Percentiles rank a stretch among this genome's conserved stretches.
phyloP scores from a whole-genome alignment of 2,888 invertebrate genomes.

The Acleris emargana region DNA sequence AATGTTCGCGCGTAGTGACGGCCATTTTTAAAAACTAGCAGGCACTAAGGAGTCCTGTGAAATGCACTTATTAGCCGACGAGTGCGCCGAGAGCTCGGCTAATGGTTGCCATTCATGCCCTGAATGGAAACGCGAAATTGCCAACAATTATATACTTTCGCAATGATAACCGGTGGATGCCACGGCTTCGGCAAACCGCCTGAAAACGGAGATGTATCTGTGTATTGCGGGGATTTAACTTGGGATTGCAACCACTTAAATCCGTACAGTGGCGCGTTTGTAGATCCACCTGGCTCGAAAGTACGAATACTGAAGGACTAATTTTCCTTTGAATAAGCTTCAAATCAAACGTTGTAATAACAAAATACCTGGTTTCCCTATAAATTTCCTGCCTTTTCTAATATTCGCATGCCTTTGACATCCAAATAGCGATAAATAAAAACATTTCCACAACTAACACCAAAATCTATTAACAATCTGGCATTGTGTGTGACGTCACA shows the following conservation, averaged over 20 bases:
- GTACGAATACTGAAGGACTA: background rate
- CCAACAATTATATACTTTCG: conserved; percentile 82
- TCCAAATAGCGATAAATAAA: conserved; percentile 26
- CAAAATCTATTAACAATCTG: conserved; percentile 43
- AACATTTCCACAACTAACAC: conserved; percentile 31
- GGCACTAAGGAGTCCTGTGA: conserved; percentile 76
- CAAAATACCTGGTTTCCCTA: background rate
- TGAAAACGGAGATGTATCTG: conserved; percentile 47
- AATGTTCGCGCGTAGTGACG: conserved; percentile 47
- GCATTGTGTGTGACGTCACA: conserved; percentile 70
- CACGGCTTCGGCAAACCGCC: conserved; percentile 63
- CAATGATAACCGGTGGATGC: conserved; percentile 80
- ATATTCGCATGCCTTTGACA: conserved; percentile 24
- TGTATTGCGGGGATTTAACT: conserved; percentile 21
- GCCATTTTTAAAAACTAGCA: conserved; percentile 57
- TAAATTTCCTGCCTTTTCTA: conserved; percentile 6
- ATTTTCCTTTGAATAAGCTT: background rate
- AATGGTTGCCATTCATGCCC: conserved; percentile 79
- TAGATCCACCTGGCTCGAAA: background rate
- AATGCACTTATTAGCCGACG: conserved; percentile 82
- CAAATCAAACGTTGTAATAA: background rate
- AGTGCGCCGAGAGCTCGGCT: conserved; percentile 74
- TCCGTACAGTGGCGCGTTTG: background rate
- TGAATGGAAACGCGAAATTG: conserved; percentile 81
- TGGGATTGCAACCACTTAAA: conserved; percentile 31